Base-by-base conservation (phyloP, 2,113 vertebrate species). In the Pipra filicauda region DNA sequence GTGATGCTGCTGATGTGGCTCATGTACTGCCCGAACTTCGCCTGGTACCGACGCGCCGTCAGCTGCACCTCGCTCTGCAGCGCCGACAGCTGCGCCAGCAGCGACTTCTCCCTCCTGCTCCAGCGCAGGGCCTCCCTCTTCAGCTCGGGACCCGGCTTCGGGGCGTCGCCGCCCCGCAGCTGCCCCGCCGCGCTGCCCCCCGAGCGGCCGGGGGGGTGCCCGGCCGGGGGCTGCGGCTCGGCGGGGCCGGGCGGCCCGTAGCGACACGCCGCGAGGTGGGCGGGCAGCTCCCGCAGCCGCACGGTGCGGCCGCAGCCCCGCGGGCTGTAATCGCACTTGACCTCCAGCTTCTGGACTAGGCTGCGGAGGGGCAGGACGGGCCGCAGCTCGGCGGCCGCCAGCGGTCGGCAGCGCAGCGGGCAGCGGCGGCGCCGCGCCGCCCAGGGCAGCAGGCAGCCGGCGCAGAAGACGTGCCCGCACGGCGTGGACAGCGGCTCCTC, bases 21-120 rank as follows among this genome's bases (percentile, higher is more conserved):
- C 97, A 98, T 95, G 98, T 98, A 97, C 54, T 88, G 97, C 35
- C 97, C 84, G 91, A 98, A 97, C 69, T 98, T 98, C 52, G 96
- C 91, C 82, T 95, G 98, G 95, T 98, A 97, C 93, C 94, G 84
- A 59, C 98, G 97, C 35, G 98, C 98, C 26, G 97, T 75, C 41
- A 95, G 96, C 95, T 94, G 97, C 92, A 95, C 97, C 91, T 98
- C 98, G 87, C 91, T 86, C 93, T 95, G 98, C 92, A 97, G 95
- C 52, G 96, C 92, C 77, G 96, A 85, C 61, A 98, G 97, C 97
- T 97, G 98, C 67, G 97, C 97, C 37, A 97, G 82, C 69, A 98
- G 98, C 49, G 92, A 72, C 97, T 96, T 96, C 93, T 98, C 98
- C 65, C 97, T 93, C 88, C 93, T 52, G 94, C 98, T 97, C 98